Evolutionary conservation across 2,113 vertebrate species (phyloP), one percentile per base, ranked within the genome.

Genomic region (Microcebus ravelobensis): DNA sequence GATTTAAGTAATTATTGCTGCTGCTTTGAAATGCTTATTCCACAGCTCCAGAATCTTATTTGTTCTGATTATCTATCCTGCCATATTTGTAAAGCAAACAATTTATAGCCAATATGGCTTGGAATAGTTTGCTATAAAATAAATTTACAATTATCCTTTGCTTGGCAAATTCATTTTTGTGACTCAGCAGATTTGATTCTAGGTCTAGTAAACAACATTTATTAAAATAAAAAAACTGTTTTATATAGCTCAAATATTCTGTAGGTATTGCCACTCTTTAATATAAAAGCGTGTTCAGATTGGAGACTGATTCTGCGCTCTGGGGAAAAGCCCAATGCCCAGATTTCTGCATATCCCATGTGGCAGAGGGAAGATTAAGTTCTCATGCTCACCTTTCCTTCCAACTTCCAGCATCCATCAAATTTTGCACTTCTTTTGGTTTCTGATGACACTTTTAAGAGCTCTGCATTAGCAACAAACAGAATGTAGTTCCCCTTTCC

Each of bases 141-240:
- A 93, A 87, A 90, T 79, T 61, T 87, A 48, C 0, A 29, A 18
- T 76, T 73, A 29, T 45, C 21, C 20, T 93, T 27, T 83, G 29
- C 45, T 65, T 63, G 34, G 39, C 36, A 93, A 82, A 85, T 1
- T 11, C n/a, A 17, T 21, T 59, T 55, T 34, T 73, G 14, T 71
- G 68, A 89, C 31, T 59, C 36, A 83, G 36, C 11, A 70, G 21
- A 63, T 92, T 14, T 90, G 29, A 59, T 63, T 88, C 29, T 65
- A 5, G 67, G 39, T 80, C 31, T 89, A 80, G 42, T 52, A 86
- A 85, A 87, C 3, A 70, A 23, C 8, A 13, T 48, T 89, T 83
- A 91, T 79, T 87, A 23, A 92, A 87, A 45, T 88, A 71, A 91
- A 57, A 45, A 93, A 85, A 27, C 39, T 42, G 48, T 91, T 85